Evolutionary conservation across 1,140 invertebrate genomes (phyloP), one percentile per base, ranked within the genome.

Genomic region (Agrypnia vestita): DNA sequence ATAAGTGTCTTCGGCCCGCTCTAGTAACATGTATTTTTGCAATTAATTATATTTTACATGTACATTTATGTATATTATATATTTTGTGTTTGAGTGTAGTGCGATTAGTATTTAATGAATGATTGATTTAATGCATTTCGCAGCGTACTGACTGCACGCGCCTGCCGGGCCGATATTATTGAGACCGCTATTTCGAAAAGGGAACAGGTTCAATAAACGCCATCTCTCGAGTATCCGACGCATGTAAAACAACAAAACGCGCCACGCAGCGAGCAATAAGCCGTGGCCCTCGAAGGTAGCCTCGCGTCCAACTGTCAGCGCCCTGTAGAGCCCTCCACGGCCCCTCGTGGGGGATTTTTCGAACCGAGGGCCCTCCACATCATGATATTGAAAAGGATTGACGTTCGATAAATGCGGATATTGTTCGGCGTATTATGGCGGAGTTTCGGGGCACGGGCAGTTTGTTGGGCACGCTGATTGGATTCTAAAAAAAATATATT

Each of bases 321-420:
- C 61, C 8, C 21, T 56, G 12, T 62, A 62, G 59, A 17, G 35
- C 61, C 10, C 61, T 64, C 35, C 21, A 44, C 61, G 21, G 13
- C 61, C 35, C 61, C 25, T 64, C 25, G 61, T 64, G 19, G 61
- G 25, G 35, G 61, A 64, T n/a, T 64, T 59, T 64, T 64, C 11
- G 25, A 13, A 64, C 61, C 61, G 13, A 64, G 61, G 3, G n/a
- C 61, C 61, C 19, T 64, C 61, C 61, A 64, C 13, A 13, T 21
- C 13, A 43, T 25, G 61, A 64, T 64, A 64, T 64, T 64, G 61
- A 64, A 64, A 64, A 64, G 61, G 61, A 64, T 64, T 43, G 61
- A 64, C 61, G 61, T 64, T 35, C 61, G 25, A 64, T 64, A 64
- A 64, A 64, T 43, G 61, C 21, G 19, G 21, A 64, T 43, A 64